Evolutionary conservation across 2,888 invertebrate genomes (phyloP), one percentile per base, ranked within the genome.

Genomic region (Lasioglossum zephyrum): DNA sequence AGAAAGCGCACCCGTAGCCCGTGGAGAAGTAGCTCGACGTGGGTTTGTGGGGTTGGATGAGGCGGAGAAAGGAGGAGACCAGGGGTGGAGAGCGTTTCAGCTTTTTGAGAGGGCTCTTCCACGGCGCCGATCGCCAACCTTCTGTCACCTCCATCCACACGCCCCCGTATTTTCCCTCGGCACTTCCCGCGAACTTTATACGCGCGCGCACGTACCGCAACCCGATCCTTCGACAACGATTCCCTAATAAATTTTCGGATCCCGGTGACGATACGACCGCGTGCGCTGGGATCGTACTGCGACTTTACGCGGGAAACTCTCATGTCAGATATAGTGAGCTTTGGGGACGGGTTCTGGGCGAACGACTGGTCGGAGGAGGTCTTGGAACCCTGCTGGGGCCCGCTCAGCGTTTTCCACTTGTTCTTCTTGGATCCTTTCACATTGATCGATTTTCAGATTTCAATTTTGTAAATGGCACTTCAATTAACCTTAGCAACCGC

Each of bases 31-130:
- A 60, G 60, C 60, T 60, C 60, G 60, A 60, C 26, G 53, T n/a
- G 22, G 53, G 53, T 53, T n/a, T n/a, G 53, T 8, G n/a, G 53
- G 53, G 53, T 9, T 53, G 53, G 53, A 53, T 13, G 26, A 60
- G 26, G 5, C 11, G 13, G 26, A 13, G 26, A 26, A 26, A 26
- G 26, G 5, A 22, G 36, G 41, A 31, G 13, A n/a, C 18, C 9
- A 3, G 39, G 39, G 5, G 9, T 22, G 11, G 18, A 16, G 77
- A 69, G 39, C 26, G 39, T 77, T 77, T 63, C 63, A 53, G 70
- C 39, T 77, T 77, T 53, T 70, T 70, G 77, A 77, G 77, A 70
- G 77, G 66, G 70, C 77, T 77, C 77, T 77, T 70, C 70, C 70
- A n/a, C 36, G 18, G 66, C 49, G 77, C n/a, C 70, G 70, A 70